Evolutionary conservation across 2,888 invertebrate genomes (phyloP), one percentile per base, ranked within the genome.

Genomic region (Artemia sp.): DNA sequence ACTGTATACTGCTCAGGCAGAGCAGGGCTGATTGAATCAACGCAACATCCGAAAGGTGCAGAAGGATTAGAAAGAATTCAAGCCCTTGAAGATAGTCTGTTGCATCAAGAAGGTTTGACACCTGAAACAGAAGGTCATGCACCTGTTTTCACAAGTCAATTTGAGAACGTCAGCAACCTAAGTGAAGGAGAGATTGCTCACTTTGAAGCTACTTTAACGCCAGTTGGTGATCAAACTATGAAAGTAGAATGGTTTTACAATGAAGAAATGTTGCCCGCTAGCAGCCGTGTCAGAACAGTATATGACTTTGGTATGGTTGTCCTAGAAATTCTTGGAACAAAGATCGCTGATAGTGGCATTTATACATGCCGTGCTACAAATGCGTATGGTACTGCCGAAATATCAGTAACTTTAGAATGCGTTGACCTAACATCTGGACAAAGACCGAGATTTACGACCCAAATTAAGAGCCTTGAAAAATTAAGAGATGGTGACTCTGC

Each of bases 291-390:
- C 72, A 84, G 92, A 76, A 95, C 95, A 12, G 92, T 94, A 12
- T 91, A 95, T 77, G 96, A 96, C 14, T 96, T 98, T 78, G 97
- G 97, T 70, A 94, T 93, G 86, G 94, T 95, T 38, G 92, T 95
- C 66, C 83, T 98, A 66, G 97, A 97, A 82, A 91, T 98, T 74
- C 83, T 92, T 24, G 96, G 95, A 72, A 92, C 92, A 1, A 92
- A 92, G 77, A 89, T 89, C 71, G 88, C 90, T 77, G 97, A 98
- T 79, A 87, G 90, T 51, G 96, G 95, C 66, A 85, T 84, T 51
- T 93, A 92, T 77, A 88, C 88, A 1, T 93, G 92, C 77, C 83
- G 86, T 72, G 93, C 93, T 4, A 90, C 89, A 1, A 93, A 93
- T 77, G 87, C 86, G 77, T 91, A 90, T 86, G 92, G 92, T 67